Conservation (phyloP, 2,888 invertebrate genomes). For the Prosapia bicincta region DNA sequence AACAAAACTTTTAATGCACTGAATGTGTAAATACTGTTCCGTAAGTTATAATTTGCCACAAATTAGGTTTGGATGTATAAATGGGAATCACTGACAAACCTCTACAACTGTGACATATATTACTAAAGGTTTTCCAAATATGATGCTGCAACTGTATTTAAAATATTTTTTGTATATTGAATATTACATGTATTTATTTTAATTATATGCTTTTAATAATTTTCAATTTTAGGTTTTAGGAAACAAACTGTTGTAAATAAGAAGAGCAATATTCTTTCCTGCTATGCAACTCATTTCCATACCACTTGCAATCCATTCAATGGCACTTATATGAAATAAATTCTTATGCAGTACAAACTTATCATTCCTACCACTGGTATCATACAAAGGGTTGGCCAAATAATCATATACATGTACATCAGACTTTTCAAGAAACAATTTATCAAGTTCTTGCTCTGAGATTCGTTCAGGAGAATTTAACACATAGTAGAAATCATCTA, state of each 20-base stretch:
- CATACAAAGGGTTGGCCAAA: conserved; percentile 57
- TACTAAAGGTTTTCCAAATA: no score
- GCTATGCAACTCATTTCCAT: conserved; percentile 64
- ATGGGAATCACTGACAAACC: no score
- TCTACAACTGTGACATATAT: no score
- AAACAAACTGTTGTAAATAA: conserved; percentile 46
- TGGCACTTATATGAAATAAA: conserved; percentile 58
- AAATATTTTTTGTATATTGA: no score
- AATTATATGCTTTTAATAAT: no score
- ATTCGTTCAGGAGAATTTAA: conserved; percentile 53
- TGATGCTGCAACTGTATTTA: no score
- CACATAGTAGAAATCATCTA: conserved; percentile 51
- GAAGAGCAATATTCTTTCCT: conserved; percentile 58
- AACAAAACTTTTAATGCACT: no score
- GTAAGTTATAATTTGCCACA: no score
- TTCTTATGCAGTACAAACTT: conserved; percentile 49
- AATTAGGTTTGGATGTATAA: no score
- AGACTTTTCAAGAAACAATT: conserved; percentile 49
- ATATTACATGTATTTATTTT: no score
- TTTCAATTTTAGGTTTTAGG: no score
- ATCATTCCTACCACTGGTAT: conserved; percentile 37
- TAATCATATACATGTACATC: conserved; percentile 47
- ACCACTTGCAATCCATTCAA: conserved; percentile 62
- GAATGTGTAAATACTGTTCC: no score
- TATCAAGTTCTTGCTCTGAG: conserved; percentile 46